Conservation (phyloP, 2,113 vertebrate species). For the Micronycteris hirsuta region DNA sequence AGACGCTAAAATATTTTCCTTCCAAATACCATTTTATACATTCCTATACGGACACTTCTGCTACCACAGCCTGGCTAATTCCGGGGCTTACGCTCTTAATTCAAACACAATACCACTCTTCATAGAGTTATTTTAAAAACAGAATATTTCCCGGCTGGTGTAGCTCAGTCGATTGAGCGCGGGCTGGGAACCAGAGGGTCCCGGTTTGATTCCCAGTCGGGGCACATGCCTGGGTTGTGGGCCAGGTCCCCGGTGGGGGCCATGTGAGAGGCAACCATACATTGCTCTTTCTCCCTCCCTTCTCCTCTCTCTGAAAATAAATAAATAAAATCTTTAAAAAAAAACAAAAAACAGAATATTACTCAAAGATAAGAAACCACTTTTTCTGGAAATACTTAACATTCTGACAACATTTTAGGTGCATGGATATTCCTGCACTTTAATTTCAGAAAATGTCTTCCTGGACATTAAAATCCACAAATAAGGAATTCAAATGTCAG, state of each 20-base stretch:
- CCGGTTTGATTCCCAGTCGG: too few species aligned
- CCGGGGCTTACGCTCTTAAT: background rate
- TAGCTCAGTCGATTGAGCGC: too few species aligned
- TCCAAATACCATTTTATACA: background rate
- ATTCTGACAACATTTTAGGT: background rate
- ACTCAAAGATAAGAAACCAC: background rate
- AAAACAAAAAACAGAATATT: background rate
- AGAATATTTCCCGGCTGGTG: background rate
- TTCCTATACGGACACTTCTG: background rate
- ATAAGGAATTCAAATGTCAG: background rate
- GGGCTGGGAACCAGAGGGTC: too few species aligned
- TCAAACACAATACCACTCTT: background rate
- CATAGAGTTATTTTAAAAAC: background rate
- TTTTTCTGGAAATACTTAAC: constrained; percentile 13
- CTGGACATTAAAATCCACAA: background rate
- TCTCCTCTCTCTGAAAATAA: too few species aligned
- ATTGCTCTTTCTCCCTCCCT: too few species aligned
- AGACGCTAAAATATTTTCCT: background rate
- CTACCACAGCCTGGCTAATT: background rate
- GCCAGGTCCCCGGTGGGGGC: too few species aligned
- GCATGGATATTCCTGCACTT: background rate
- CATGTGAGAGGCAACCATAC: too few species aligned
- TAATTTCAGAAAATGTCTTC: constrained; percentile 29
- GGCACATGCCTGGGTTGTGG: too few species aligned
- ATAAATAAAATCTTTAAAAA: too few species aligned